Evolutionary conservation across 2,797 vertebrate genomes (phyloP).

Genomic region (Todus mexicanus): DNA sequence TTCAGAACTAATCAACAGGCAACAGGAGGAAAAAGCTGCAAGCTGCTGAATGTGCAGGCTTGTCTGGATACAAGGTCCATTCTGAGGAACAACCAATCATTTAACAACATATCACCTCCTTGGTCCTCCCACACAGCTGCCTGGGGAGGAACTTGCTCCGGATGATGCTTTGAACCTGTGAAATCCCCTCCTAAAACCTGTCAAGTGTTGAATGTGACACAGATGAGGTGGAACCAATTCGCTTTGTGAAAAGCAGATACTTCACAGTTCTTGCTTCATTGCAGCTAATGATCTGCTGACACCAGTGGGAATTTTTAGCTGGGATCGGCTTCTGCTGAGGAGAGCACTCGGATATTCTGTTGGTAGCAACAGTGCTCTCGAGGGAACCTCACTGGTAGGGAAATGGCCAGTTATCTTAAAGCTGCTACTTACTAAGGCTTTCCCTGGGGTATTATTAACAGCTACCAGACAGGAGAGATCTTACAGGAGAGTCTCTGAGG

Average conservation of each 20-base stretch:
- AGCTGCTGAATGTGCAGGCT: neutral
- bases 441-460: neutral
- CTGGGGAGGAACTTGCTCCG: slow-evolving; percentile 19
- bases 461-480: neutral
- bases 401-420: neutral
- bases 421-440: neutral
- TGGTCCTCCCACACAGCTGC: slow-evolving; percentile 10
- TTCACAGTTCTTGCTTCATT: slow-evolving; percentile 46
- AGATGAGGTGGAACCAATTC: slow-evolving; percentile 20
- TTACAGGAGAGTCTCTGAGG: neutral
- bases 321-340: slow-evolving; percentile 1
- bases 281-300: slow-evolving; percentile 61
- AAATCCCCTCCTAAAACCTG: slow-evolving; percentile 54
- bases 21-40: neutral
- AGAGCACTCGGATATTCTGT: slow-evolving; percentile 1
- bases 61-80: neutral
- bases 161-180: slow-evolving; percentile 38
- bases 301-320: neutral
- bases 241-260: neutral
- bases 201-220: slow-evolving; percentile 23
- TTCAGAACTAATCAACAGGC: neutral
- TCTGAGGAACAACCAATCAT: slow-evolving; percentile 17
- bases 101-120: slow-evolving; percentile 20
- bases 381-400: neutral
- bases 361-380: slow-evolving; percentile 17